Evolutionary conservation across 2,113 vertebrate genomes (phyloP), one percentile per base, ranked within the genome.

Genomic region (Megaleporinus macrocephalus): DNA sequence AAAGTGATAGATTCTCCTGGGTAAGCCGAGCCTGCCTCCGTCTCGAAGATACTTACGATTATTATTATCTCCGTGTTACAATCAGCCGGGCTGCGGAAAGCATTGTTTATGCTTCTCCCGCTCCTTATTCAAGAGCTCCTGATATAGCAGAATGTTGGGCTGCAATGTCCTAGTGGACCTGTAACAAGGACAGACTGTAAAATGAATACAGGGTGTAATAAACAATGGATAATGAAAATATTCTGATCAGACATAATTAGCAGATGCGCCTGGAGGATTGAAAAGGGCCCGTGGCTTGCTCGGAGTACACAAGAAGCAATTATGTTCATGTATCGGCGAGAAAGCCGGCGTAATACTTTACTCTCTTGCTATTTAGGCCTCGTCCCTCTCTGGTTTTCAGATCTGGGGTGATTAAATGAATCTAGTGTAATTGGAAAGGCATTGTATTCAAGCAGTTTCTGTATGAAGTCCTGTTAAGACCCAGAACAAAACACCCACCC

Each of bases 151-250:
- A 20, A 44, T 47, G 5, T 73, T 73, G 13, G 18, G 61, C 29
- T 59, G n/a, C 3, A 27, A 33, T 73, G 70, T 73, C 79, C 57
- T 53, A 1, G 57, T 11, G 27, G 79, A n/a, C 41, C 57, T 53
- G 26, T 65, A 65, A 73, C 62, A n/a, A n/a, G 27, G 30, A 69
- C n/a, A 15, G n/a, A 69, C 61, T 73, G 57, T 63, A 36, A 65
- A 33, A 80, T 80, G 36, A 80, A 53, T 36, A 53, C 61, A 29
- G 27, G n/a, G 70, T 53, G 49, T 73, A 73, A 73, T 72, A 73
- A 80, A 73, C 57, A 80, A 73, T 80, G 27, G 41, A 80, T 80
- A 73, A 73, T 73, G 53, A 65, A 80, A 80, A 65, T 65, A 44
- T 65, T 63, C 47, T 20, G 61, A 65, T 73, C 59, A 63, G 29